Base-by-base conservation (phyloP, 2,113 vertebrate genomes). In the Cololabis saira region DNA sequence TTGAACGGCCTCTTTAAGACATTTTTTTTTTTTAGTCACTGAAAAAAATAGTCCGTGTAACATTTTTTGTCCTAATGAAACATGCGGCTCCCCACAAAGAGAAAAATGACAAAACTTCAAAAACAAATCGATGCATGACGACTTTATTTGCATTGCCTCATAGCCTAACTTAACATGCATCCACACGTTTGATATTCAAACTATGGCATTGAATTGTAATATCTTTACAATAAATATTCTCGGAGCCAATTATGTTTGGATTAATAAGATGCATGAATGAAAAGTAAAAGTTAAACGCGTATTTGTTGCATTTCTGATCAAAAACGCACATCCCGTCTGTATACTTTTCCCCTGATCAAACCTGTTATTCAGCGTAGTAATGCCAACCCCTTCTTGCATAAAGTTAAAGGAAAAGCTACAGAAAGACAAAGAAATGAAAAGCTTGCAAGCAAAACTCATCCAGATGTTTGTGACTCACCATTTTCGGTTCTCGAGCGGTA, bases 391-490 rank as follows among this genome's bases (percentile, higher is more conserved):
- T 14, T 15, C 33, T 22, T 17, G 56, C 17, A 24, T 54, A 54
- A 45, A 66, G 33, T 55, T 43, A 17, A 60, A 30, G 33, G 16
- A 47, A 16, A 58, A 61, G 21, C 48, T 49, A 41, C 11, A 55
- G 44, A 71, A 76, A 67, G 12, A 71, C 65, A 74, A 77, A 85
- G 60, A 80, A 80, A 59, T 44, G 19, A 53, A 65, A 80, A 80
- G 64, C 67, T 43, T 76, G 57, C 59, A 82, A 70, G 66, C 12
- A 67, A 50, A 72, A 70, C 61, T 69, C 53, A 43, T 53, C 84
- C 80, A 79, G 81, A 79, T 80, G 85, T 82, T 71, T 80, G 56
- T 77, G 78, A 87, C 91, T 91, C 83, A 91, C 88, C 91, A 92
- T 92, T 76, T 83, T 87, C 69, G 56, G 69, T 51, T 80, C 75